Evolutionary conservation across 2,797 vertebrate species (phyloP).

Genomic region (Lithobates pipiens): DNA sequence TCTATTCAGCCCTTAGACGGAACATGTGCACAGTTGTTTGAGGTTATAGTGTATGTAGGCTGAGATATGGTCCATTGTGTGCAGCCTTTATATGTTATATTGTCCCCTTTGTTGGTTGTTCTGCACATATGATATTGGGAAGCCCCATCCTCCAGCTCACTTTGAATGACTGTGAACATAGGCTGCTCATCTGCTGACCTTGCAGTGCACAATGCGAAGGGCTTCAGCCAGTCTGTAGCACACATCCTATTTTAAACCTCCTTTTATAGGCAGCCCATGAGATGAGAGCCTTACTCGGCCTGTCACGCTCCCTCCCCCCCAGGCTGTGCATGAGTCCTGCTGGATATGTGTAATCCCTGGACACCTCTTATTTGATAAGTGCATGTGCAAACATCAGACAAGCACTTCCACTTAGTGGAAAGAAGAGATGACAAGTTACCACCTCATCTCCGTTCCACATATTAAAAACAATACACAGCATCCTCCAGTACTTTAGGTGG

Average conservation of each 20-base stretch:
- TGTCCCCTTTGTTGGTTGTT: neutral
- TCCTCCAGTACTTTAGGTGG: neutral
- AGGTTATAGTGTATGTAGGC: neutral
- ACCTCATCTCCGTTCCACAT: neutral
- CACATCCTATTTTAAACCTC: constrained; percentile 22
- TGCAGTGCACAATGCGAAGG: constrained; percentile 18
- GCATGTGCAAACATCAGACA: constrained; percentile 24
- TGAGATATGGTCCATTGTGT: neutral
- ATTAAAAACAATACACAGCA: neutral
- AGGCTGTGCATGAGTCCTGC: constrained; percentile 1
- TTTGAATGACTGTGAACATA: constrained; percentile 1
- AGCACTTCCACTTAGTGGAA: constrained; percentile 52
- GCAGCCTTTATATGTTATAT: neutral
- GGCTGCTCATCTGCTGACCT: constrained; percentile 32
- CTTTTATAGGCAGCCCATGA: constrained; percentile 30
- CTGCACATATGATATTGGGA: neutral
- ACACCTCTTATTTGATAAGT: constrained; percentile 38
- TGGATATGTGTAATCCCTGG: constrained; percentile 9
- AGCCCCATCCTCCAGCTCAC: neutral
- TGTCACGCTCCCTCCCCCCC: constrained; percentile 8
- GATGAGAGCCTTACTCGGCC: neutral
- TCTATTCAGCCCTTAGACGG: too few relatives aligned
- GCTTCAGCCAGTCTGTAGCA: constrained; percentile 5
- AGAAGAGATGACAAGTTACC: constrained; percentile 48
- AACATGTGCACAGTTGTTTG: too few relatives aligned